Conservation (phyloP, 2,888 invertebrate genomes). For the Rhimphoctona megacephalus region DNA sequence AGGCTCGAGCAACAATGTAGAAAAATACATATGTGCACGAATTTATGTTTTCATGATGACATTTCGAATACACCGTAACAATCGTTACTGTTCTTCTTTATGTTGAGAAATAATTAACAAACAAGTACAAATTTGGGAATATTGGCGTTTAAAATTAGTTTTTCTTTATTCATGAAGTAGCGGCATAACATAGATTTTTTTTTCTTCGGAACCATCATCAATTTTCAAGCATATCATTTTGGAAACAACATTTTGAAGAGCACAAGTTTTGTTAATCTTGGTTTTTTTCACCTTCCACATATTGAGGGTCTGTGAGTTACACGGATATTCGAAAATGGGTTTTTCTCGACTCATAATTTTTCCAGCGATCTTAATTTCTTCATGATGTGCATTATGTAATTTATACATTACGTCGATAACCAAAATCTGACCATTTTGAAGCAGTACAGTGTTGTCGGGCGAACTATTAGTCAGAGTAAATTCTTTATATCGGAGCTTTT, state of each 20-base stretch:
- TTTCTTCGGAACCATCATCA: neutral
- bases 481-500: neutral
- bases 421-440: neutral
- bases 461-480: neutral
- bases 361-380: neutral
- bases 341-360: neutral
- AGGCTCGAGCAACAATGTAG: too few species aligned
- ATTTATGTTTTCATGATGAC: too few species aligned
- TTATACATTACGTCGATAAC: conserved; percentile 2
- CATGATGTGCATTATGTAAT: neutral
- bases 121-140: too few species aligned
- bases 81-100: too few species aligned
- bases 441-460: neutral
- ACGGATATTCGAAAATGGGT: conserved; percentile 3
- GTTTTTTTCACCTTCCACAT: conserved; percentile 25
- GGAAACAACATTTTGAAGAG: neutral
- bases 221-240: conserved; percentile 15
- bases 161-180: too few species aligned
- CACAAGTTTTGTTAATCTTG: conserved; percentile 11
- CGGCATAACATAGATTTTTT: neutral
- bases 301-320: neutral
- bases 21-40: too few species aligned
- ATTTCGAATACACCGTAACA: too few species aligned
- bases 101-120: too few species aligned
- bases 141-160: too few species aligned